Conservation (phyloP, 1,140 invertebrate species). For the Leptoteleia sp. region DNA sequence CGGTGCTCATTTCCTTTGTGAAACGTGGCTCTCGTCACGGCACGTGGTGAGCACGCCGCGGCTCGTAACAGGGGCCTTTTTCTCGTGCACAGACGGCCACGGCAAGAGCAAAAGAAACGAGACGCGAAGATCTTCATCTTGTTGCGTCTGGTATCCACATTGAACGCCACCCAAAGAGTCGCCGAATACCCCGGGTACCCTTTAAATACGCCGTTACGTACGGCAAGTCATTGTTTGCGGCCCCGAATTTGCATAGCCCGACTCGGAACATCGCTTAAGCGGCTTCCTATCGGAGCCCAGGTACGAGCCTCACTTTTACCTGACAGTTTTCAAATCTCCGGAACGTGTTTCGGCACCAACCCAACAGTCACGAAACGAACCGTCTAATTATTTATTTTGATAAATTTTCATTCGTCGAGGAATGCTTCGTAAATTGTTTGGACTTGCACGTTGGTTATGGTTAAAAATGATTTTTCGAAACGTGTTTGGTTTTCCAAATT, state of each 20-base stretch:
- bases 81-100: constrained; percentile 36
- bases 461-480: too few relatives aligned
- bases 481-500: too few relatives aligned
- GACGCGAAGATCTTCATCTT: constrained; percentile 62
- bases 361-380: constrained; percentile 1
- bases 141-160: constrained; percentile 68
- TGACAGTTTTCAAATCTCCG: constrained; percentile 15
- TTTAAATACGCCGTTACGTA: constrained; percentile 51
- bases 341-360: not conserved
- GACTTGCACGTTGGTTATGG: too few relatives aligned
- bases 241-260: constrained; percentile 69
- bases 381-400: constrained; percentile 42
- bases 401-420: constrained; percentile 11
- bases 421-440: too few relatives aligned
- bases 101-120: constrained; percentile 49
- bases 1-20: constrained; percentile 53
- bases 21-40: constrained; percentile 57
- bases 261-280: constrained; percentile 60
- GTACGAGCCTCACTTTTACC: constrained; percentile 29
- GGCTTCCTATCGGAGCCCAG: constrained; percentile 21
- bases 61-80: constrained; percentile 30
- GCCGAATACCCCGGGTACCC: constrained; percentile 47
- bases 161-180: constrained; percentile 69
- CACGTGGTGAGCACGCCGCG: constrained; percentile 68
- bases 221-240: constrained; percentile 62